Percentiles rank a stretch among this genome's conserved stretches.
Evolutionary conservation across 2,888 invertebrate species (phyloP).

Genomic region (Scaptomyza flava): DNA sequence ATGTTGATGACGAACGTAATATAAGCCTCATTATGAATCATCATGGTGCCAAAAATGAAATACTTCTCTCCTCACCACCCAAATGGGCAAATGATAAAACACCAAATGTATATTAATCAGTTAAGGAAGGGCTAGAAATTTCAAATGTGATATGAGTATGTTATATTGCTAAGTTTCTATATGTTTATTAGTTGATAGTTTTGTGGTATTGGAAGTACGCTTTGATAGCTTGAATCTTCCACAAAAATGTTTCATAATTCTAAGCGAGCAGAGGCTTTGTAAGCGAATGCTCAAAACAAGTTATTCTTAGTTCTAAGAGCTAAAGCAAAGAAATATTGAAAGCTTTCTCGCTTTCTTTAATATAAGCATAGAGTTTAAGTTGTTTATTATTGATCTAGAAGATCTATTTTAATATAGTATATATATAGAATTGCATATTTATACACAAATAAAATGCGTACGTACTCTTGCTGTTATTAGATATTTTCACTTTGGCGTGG

Average conservation of each 20-base stretch:
- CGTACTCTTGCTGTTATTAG: conserved; percentile 37
- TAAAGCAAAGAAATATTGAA: too few relatives aligned
- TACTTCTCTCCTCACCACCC: conserved; percentile 21
- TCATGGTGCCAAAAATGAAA: conserved; percentile 47
- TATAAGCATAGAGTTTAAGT: conserved; percentile 10
- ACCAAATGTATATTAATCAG: conserved; percentile 1
- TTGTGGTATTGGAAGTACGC: conserved; percentile 14
- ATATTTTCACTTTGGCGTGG: conserved; percentile 41
- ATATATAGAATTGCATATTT: conserved; percentile 2
- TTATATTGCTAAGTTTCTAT: conserved; percentile 37
- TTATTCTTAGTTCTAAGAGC: conserved; percentile 12
- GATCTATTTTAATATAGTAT: background rate
- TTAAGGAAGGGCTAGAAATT: background rate
- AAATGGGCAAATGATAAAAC: conserved; percentile 36
- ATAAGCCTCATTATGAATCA: conserved; percentile 26
- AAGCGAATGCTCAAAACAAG: conserved; percentile 6
- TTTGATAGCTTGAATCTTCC: conserved; percentile 25
- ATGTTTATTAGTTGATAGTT: conserved; percentile 8
- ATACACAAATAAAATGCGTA: conserved; percentile 65
- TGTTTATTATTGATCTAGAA: conserved; percentile 27
- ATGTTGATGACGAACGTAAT: conserved; percentile 22
- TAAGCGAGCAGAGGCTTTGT: conserved; percentile 11
- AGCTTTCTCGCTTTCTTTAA: background rate
- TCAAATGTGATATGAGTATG: conserved; percentile 43
- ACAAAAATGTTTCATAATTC: background rate